Evolutionary conservation across 92 coral and sea anemone species (phyloP).

Genomic region (Porites rus): DNA sequence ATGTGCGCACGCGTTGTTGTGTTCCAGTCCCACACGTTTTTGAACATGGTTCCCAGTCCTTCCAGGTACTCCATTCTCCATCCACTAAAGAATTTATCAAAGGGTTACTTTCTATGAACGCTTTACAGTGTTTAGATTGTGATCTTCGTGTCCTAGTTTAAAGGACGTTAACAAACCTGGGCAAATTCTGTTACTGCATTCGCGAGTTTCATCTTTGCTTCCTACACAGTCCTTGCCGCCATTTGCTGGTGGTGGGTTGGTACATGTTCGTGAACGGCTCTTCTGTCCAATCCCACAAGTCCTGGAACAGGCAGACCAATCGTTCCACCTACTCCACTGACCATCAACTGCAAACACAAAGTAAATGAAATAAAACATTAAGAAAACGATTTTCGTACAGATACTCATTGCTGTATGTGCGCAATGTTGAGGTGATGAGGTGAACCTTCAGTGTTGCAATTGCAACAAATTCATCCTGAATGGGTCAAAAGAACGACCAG

Average conservation of each 20-base stretch:
- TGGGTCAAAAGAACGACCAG: too few species aligned
- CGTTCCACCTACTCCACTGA: slow-evolving; percentile 26
- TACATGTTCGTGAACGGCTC: slow-evolving; percentile 39
- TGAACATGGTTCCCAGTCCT: slow-evolving; percentile 44
- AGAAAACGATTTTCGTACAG: too few species aligned
- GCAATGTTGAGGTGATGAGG: too few species aligned
- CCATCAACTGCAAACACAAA: slow-evolving; percentile 21
- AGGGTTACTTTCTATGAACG: background rate
- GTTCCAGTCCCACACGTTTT: slow-evolving; percentile 40
- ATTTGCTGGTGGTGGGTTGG: slow-evolving; percentile 31
- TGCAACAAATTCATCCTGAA: too few species aligned
- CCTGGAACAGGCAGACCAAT: slow-evolving; percentile 32
- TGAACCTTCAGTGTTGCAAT: too few species aligned
- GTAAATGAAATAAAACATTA: background rate
- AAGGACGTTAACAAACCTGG: slow-evolving; percentile 6
- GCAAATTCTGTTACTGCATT: slow-evolving; percentile 42
- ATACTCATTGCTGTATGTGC: too few species aligned
- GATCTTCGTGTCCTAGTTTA: background rate
- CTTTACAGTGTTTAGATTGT: background rate
- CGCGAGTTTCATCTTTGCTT: slow-evolving; percentile 22
- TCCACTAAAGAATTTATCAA: background rate
- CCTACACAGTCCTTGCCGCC: slow-evolving; percentile 40
- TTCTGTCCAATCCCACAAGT: slow-evolving; percentile 43
- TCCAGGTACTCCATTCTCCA: slow-evolving; percentile 38
- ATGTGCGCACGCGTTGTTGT: slow-evolving; percentile 40